These are phyloP conservation scores for Heterotis niloticus DNA, from an alignment of 2,113 vertebrate genomes.

Conservation along the genomic window DNA sequence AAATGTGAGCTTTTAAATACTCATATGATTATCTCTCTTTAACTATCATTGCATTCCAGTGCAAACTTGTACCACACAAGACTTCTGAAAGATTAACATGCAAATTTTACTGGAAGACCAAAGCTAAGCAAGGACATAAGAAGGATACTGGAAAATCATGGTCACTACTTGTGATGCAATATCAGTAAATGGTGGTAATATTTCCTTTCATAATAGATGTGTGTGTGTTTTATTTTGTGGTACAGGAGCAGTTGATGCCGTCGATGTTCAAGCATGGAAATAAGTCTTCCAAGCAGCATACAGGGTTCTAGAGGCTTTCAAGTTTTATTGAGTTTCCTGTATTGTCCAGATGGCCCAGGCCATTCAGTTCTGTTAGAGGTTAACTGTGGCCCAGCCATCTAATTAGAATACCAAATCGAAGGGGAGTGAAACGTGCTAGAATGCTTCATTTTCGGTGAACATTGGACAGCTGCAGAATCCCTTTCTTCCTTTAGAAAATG, in stretches of 20 bases:
- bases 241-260: conserved; percentile 25
- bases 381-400: conserved; percentile 46
- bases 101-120: no score
- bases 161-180: not conserved
- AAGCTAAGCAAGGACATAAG: no score
- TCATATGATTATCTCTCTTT: no score
- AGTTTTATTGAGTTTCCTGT: conserved; percentile 32
- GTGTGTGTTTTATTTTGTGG: not conserved
- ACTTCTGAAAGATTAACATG: no score
- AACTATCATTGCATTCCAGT: no score
- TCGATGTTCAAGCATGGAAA: conserved; percentile 31
- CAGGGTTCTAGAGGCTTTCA: conserved; percentile 38
- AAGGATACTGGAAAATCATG: no score
- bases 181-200: not conserved
- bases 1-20: no score
- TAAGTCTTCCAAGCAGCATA: conserved; percentile 31
- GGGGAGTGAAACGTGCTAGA: conserved; percentile 34
- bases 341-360: conserved; percentile 43
- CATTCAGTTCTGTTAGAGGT: conserved; percentile 41
- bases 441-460: conserved; percentile 41
- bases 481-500: conserved; percentile 21
- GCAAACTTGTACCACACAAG: no score
- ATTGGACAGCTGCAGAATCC: conserved; percentile 29
- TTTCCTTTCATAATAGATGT: not conserved
- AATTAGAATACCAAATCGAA: conserved; percentile 52